Conservation (phyloP, 2,888 invertebrate genomes). For the Tetheella fluctuosa region DNA sequence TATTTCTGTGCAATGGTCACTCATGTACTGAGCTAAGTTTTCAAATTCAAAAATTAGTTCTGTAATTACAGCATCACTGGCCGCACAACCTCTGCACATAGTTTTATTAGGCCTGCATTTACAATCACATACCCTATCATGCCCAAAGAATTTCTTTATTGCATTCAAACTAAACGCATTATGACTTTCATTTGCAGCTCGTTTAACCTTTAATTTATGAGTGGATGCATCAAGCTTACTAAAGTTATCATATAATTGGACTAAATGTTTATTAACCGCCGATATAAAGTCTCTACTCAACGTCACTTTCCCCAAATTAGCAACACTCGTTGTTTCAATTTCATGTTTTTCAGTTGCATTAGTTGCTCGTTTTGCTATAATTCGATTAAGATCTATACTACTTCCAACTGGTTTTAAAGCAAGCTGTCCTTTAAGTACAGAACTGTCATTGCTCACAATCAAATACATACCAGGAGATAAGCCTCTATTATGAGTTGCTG, state of each 20-base stretch:
- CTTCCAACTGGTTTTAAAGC: conserved; percentile 51
- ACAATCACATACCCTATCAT: conserved; percentile 63
- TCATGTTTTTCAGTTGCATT: conserved; percentile 21
- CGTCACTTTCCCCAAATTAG: conserved; percentile 42
- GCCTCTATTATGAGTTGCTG: conserved; percentile 15
- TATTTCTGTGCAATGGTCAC: conserved; percentile 70
- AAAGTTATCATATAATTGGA: conserved; percentile 48
- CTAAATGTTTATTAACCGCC: conserved; percentile 54
- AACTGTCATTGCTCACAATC: conserved; percentile 49
- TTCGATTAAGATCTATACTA: conserved; percentile 25
- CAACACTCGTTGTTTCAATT: conserved; percentile 33
- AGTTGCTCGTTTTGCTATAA: conserved; percentile 19
- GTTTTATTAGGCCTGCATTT: conserved; percentile 59
- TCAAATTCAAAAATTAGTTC: conserved; percentile 70
- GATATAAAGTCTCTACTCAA: conserved; percentile 57
- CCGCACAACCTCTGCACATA: conserved; percentile 68
- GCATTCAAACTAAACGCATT: conserved; percentile 47
- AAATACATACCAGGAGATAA: conserved; percentile 61
- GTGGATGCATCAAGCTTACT: conserved; percentile 20
- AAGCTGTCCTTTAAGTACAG: conserved; percentile 38
- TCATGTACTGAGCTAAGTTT: conserved; percentile 64
- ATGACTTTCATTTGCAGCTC: conserved; percentile 10
- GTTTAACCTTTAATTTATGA: conserved; percentile 23
- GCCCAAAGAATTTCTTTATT: conserved; percentile 56
- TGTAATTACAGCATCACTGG: conserved; percentile 64